Percentiles rank a stretch among this genome's conserved stretches.
Conservation (phyloP, 2,888 invertebrate species). For the Sinodicranocentrus sp. region DNA sequence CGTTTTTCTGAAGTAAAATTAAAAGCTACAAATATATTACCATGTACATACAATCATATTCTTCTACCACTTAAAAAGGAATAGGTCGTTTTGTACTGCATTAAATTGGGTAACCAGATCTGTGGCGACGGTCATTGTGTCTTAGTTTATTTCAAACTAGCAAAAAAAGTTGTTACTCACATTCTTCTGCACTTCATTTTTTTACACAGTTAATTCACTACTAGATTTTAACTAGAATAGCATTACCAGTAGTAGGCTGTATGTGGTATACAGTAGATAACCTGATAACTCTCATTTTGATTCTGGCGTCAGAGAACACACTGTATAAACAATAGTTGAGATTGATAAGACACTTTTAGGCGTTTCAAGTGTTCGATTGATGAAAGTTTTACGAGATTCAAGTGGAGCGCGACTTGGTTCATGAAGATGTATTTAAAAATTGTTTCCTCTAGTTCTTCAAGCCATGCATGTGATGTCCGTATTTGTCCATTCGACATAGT, state of each 20-base stretch:
- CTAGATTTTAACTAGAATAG: too few species aligned
- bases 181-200: too few species aligned
- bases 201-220: too few species aligned
- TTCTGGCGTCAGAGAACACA: too few species aligned
- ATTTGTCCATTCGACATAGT: too few species aligned
- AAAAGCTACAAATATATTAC: background rate
- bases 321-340: conserved; percentile 22
- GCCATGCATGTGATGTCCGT: too few species aligned
- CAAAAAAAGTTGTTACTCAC: too few species aligned
- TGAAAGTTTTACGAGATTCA: background rate
- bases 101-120: conserved; percentile 66
- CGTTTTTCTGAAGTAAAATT: background rate
- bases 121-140: conserved; percentile 42
- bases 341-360: conserved; percentile 46
- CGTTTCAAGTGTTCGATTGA: conserved; percentile 1
- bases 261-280: too few species aligned
- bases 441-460: too few species aligned
- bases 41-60: background rate
- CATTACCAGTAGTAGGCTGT: too few species aligned
- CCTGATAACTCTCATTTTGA: too few species aligned
- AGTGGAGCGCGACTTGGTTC: background rate
- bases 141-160: conserved; percentile 21
- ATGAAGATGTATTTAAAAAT: too few species aligned
- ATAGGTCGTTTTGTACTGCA: conserved; percentile 69
- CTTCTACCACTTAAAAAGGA: conserved; percentile 54